phyloP scores from a whole-genome alignment of 1,140 invertebrate genomes.

The Planococcus citri region DNA sequence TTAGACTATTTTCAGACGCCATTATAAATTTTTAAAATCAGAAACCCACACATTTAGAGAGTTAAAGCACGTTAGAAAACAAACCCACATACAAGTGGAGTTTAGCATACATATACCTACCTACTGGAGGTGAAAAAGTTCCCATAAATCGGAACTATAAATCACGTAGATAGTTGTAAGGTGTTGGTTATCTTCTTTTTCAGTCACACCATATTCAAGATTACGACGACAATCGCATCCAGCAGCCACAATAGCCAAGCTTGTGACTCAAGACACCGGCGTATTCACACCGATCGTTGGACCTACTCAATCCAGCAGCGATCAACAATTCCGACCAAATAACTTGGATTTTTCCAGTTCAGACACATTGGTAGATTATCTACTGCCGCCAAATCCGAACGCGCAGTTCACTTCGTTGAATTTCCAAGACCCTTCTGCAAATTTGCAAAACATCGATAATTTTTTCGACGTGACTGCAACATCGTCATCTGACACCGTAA shows the following conservation, averaged over 20 bases:
- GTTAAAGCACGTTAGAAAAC: too few species aligned
- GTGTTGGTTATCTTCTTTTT: constrained; percentile 18
- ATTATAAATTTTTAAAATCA: too few species aligned
- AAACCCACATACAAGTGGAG: neutral
- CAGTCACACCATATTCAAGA: constrained; percentile 9
- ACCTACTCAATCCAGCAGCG: neutral
- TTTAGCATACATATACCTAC: neutral
- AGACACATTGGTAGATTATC: neutral
- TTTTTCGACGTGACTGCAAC: neutral
- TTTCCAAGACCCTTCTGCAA: constrained; percentile 10
- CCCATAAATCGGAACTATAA: neutral
- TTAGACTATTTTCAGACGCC: too few species aligned
- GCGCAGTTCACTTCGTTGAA: neutral
- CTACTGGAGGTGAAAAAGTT: neutral
- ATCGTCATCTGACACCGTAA: neutral
- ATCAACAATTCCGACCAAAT: neutral
- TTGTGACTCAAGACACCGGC: constrained; percentile 7
- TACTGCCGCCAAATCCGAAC: neutral
- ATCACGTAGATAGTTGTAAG: neutral
- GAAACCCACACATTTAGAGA: too few species aligned
- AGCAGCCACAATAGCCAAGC: constrained; percentile 22
- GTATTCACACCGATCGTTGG: constrained; percentile 4
- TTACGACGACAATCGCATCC: constrained; percentile 25
- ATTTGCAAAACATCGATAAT: constrained; percentile 8
- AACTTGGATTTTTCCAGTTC: neutral